A percentile compares a stretch with the other conserved stretches of the same genome.
These are phyloP conservation scores for Caenorhabditis sp. DNA, from an alignment of 2,888 invertebrate species.

Conservation along the genomic window DNA sequence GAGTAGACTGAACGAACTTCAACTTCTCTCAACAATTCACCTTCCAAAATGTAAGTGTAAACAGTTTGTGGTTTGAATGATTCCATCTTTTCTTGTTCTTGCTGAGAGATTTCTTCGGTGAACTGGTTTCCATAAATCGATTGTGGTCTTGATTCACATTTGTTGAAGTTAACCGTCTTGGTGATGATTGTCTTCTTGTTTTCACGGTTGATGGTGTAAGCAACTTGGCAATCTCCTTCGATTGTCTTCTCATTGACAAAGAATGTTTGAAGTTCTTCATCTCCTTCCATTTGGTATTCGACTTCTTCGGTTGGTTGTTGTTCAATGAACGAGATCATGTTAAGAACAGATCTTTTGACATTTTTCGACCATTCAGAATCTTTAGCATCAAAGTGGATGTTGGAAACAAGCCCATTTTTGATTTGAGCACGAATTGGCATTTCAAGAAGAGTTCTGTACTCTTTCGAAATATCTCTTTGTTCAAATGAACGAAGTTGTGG, in stretches of 20 bases:
- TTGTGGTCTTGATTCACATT: constrained; percentile 69
- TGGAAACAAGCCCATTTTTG: constrained; percentile 59
- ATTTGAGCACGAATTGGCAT: constrained; percentile 59
- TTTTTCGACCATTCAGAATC: constrained; percentile 64
- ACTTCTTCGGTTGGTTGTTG: constrained; percentile 31
- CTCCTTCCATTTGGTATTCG: constrained; percentile 10
- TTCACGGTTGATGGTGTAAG: constrained; percentile 48
- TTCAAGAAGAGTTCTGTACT: constrained; percentile 48
- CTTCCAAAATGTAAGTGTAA: constrained; percentile 45
- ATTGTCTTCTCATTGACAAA: constrained; percentile 45
- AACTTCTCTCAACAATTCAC: constrained; percentile 40
- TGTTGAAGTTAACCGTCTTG: constrained; percentile 72
- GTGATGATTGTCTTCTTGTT: constrained; percentile 48
- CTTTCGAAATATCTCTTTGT: constrained; percentile 38
- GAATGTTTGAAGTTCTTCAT: constrained; percentile 35
- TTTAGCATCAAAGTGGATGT: constrained; percentile 43
- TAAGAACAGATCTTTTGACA: constrained; percentile 65
- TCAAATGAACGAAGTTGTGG: constrained; percentile 48
- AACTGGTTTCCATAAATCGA: constrained; percentile 18
- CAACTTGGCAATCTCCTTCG: constrained; percentile 64
- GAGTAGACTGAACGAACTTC: constrained; percentile 50
- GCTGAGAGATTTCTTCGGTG: neutral
- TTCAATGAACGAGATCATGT: constrained; percentile 50
- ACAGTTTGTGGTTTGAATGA: constrained; percentile 37
- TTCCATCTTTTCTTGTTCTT: neutral